Percentiles rank a stretch among this genome's conserved stretches.
Evolutionary conservation across 92 coral and sea anemone genomes (phyloP).

Genomic region (Actinernus sp.): DNA sequence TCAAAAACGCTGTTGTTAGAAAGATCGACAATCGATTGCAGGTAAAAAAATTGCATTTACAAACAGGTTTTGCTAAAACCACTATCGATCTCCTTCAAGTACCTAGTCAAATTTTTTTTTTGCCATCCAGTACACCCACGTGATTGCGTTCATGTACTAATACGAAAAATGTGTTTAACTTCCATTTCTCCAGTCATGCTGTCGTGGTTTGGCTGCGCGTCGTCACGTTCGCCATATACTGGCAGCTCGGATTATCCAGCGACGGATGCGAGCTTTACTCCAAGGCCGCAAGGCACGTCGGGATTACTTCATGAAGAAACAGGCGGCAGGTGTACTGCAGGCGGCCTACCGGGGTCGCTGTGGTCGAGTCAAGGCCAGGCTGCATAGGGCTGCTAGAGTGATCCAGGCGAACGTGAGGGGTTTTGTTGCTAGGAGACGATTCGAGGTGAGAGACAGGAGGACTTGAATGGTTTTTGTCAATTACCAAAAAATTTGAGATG

Average conservation of each 20-base stretch:
- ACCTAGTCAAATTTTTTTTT: too few relatives aligned
- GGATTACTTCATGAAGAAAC: slow-evolving; percentile 49
- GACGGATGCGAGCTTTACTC: slow-evolving; percentile 65
- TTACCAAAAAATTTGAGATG: too few relatives aligned
- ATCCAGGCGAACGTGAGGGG: slow-evolving; percentile 82
- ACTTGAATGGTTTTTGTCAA: too few relatives aligned
- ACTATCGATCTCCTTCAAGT: too few relatives aligned
- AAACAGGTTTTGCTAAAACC: too few relatives aligned
- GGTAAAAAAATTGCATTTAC: too few relatives aligned
- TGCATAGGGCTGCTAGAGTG: slow-evolving; percentile 58
- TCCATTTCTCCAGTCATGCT: too few relatives aligned
- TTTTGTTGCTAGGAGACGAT: slow-evolving; percentile 59
- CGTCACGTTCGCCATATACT: slow-evolving; percentile 34
- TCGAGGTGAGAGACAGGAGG: slow-evolving; percentile 76
- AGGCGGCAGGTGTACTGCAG: slow-evolving; percentile 66
- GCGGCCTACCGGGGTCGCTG: slow-evolving; percentile 81
- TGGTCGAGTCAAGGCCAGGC: slow-evolving; percentile 54
- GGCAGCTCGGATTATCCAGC: slow-evolving; percentile 68
- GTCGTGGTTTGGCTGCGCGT: slow-evolving; percentile 69
- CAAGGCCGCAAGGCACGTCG: slow-evolving; percentile 35
- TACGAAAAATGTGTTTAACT: too few relatives aligned
- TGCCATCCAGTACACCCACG: too few relatives aligned
- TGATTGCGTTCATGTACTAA: too few relatives aligned
- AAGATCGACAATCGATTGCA: too few relatives aligned
- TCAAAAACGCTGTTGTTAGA: too few relatives aligned